phyloP scores from a whole-genome alignment of 2,888 invertebrate genomes.

The Mallateleia sp. region DNA sequence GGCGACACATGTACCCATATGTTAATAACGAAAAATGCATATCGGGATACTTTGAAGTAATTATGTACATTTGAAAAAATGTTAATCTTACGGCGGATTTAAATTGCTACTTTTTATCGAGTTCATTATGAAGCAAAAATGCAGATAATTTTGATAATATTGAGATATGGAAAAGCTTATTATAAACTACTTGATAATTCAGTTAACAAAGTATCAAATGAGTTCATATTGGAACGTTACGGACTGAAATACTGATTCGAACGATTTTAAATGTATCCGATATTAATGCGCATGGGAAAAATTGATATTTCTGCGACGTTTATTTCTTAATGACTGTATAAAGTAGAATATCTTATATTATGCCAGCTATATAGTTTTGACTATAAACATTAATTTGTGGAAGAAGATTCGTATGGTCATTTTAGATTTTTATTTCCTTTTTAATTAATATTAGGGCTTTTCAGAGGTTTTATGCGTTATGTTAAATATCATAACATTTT shows the following conservation, averaged over 20 bases:
- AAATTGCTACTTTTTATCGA: no score
- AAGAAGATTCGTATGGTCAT: no score
- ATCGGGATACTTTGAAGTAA: no score
- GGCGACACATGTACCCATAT: no score
- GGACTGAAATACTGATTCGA: conserved; percentile 48
- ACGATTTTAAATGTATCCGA: conserved; percentile 41
- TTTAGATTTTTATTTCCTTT: conserved; percentile 27
- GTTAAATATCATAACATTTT: not conserved
- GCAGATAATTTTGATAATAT: conserved; percentile 54
- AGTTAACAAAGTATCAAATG: conserved; percentile 60
- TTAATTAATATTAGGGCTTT: conserved; percentile 35
- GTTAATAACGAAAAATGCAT: no score
- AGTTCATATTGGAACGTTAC: conserved; percentile 35
- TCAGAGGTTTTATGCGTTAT: conserved; percentile 5
- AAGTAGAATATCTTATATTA: no score
- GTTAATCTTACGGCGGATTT: no score
- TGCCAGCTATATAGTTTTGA: no score
- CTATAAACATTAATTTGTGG: no score
- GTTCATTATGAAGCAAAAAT: conserved; percentile 50
- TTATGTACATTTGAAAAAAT: no score
- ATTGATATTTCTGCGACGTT: conserved; percentile 47
- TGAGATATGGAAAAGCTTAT: conserved; percentile 56
- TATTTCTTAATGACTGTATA: conserved; percentile 51
- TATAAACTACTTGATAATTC: conserved; percentile 56
- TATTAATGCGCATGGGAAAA: conserved; percentile 44